These are phyloP conservation scores for Ambastaia sidthimunki DNA, from an alignment of 2,797 vertebrate species.

Conservation along the genomic window DNA sequence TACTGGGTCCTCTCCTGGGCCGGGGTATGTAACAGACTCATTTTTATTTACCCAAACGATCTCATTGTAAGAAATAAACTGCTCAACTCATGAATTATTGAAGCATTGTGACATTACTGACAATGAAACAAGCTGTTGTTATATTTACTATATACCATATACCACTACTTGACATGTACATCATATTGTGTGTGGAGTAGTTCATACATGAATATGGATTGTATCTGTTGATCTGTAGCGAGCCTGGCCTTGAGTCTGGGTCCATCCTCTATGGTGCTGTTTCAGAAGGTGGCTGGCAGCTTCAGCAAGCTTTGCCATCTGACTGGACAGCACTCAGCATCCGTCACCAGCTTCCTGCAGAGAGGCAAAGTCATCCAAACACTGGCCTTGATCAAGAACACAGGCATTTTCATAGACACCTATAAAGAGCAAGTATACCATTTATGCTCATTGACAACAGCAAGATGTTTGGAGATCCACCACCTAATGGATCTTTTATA, in stretches of 20 bases:
- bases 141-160: too few relatives aligned
- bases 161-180: too few relatives aligned
- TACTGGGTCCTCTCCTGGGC: slow-evolving; percentile 85
- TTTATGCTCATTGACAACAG: not conserved
- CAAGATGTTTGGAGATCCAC: not conserved
- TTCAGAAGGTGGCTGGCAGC: slow-evolving; percentile 86
- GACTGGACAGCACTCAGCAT: slow-evolving; percentile 87
- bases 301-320: slow-evolving; percentile 87
- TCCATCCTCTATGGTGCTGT: slow-evolving; percentile 77
- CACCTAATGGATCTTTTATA: not conserved
- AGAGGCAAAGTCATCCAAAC: slow-evolving; percentile 80
- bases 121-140: not conserved
- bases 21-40: slow-evolving; percentile 73
- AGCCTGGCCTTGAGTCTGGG: slow-evolving; percentile 74
- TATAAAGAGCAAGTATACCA: slow-evolving; percentile 86
- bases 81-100: too few relatives aligned
- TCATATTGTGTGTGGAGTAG: not conserved
- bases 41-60: not conserved
- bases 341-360: slow-evolving; percentile 88
- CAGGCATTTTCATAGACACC: slow-evolving; percentile 86
- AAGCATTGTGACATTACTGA: not conserved
- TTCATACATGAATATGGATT: not conserved
- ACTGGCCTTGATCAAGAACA: slow-evolving; percentile 86
- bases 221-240: slow-evolving; percentile 66
- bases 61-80: too few relatives aligned